These are phyloP conservation scores for Manduca sexta DNA, from an alignment of 1,140 invertebrate genomes.

Conservation along the genomic window DNA sequence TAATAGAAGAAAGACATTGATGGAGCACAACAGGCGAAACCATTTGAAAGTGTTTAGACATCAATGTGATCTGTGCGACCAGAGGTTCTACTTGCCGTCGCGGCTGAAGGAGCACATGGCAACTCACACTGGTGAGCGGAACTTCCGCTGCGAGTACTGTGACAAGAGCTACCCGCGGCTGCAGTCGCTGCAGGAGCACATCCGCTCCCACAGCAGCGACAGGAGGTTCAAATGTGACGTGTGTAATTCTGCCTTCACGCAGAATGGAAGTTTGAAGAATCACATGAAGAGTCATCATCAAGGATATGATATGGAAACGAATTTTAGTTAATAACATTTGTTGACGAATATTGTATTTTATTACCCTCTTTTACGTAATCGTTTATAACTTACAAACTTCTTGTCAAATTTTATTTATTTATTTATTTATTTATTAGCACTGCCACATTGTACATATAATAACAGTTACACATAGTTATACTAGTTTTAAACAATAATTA, in stretches of 20 bases:
- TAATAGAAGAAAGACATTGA: slow-evolving; percentile 54
- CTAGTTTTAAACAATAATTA: too few relatives aligned
- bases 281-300: slow-evolving; percentile 53
- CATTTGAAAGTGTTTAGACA: slow-evolving; percentile 56
- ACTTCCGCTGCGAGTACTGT: slow-evolving; percentile 54
- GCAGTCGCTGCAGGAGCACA: slow-evolving; percentile 51
- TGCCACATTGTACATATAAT: too few relatives aligned
- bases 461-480: too few relatives aligned
- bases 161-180: slow-evolving; percentile 57
- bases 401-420: too few relatives aligned
- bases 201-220: slow-evolving; percentile 40
- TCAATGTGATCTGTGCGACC: slow-evolving; percentile 57
- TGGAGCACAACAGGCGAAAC: slow-evolving; percentile 52
- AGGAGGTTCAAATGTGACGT: slow-evolving; percentile 47
- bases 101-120: slow-evolving; percentile 60
- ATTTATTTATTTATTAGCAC: too few relatives aligned
- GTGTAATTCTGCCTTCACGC: slow-evolving; percentile 41
- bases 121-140: slow-evolving; percentile 56
- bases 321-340: slow-evolving; percentile 11
- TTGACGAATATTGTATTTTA: too few relatives aligned
- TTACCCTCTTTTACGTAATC: too few relatives aligned
- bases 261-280: slow-evolving; percentile 41
- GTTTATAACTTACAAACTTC: too few relatives aligned
- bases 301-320: slow-evolving; percentile 21
- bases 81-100: slow-evolving; percentile 53